A percentile compares a stretch with the other conserved stretches of the same genome.
These are phyloP conservation scores for Aleiodes leptofemur DNA, from an alignment of 2,888 invertebrate species.

Conservation along the genomic window DNA sequence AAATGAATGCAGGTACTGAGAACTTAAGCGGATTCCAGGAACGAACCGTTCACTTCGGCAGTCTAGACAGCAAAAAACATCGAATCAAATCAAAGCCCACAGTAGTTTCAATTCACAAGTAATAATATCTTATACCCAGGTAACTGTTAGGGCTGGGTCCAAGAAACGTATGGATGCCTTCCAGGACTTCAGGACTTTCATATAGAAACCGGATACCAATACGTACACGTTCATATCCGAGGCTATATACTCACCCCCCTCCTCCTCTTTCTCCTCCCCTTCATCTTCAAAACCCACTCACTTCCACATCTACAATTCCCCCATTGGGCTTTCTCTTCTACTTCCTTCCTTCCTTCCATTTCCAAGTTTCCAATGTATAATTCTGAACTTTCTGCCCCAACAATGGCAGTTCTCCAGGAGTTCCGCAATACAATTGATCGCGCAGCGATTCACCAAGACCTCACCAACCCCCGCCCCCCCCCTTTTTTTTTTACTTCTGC, in stretches of 20 bases:
- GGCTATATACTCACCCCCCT: not conserved
- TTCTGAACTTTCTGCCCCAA: conserved; percentile 68
- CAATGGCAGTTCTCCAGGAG: conserved; percentile 67
- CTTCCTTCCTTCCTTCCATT: conserved; percentile 60
- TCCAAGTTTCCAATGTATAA: conserved; percentile 71
- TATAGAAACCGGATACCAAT: conserved; percentile 28
- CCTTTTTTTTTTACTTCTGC: conserved; percentile 24
- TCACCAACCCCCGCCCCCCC: conserved; percentile 46
- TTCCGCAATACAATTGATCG: conserved; percentile 70
- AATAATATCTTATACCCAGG: conserved; percentile 58
- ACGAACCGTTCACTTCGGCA: too few species aligned
- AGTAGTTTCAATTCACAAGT: conserved; percentile 16
- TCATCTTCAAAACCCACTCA: conserved; percentile 32
- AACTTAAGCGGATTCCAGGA: too few species aligned
- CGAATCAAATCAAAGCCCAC: conserved; percentile 60
- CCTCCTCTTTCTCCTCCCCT: conserved; percentile 14
- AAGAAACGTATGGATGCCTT: conserved; percentile 1
- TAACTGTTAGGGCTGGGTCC: conserved; percentile 10
- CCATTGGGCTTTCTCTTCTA: conserved; percentile 55
- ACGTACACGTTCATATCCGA: conserved; percentile 25
- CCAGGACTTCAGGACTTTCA: conserved; percentile 22
- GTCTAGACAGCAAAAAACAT: too few species aligned
- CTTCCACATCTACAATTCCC: conserved; percentile 64
- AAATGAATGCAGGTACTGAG: too few species aligned
- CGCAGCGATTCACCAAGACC: conserved; percentile 57